Evolutionary conservation across 2,797 vertebrate genomes (phyloP).

Genomic region (Morus bassanus): DNA sequence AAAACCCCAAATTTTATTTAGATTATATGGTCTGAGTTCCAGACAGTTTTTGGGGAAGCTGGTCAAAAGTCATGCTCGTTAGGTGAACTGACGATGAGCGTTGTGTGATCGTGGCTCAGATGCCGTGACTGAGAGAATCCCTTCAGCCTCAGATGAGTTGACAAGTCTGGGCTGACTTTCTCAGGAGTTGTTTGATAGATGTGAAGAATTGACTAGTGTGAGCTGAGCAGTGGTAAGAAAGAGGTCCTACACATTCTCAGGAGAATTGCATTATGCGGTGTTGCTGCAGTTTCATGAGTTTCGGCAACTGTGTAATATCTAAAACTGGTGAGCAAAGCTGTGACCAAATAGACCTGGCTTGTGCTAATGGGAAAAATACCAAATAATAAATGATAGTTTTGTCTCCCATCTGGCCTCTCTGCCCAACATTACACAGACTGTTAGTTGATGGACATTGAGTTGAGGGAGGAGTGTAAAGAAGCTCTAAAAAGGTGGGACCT

Average conservation of each 20-base stretch:
- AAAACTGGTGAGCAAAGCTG: not conserved
- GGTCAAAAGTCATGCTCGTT: not conserved
- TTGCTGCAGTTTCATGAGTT: not conserved
- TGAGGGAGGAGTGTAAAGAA: not conserved
- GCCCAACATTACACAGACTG: rapidly evolving
- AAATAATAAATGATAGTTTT: not conserved
- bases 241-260: not conserved
- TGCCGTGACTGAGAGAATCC: not conserved
- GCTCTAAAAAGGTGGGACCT: not conserved
- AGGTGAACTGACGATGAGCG: not conserved
- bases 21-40: not conserved
- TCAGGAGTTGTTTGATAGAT: not conserved
- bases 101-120: not conserved
- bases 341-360: not conserved
- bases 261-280: not conserved
- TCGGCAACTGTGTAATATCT: not conserved
- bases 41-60: not conserved
- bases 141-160: not conserved
- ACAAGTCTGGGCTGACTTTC: not conserved
- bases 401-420: not conserved
- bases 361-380: not conserved
- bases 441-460: not conserved
- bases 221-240: not conserved
- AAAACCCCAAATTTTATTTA: not conserved
- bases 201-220: not conserved